Evolutionary conservation across 2,888 invertebrate species (phyloP), one percentile per base, ranked within the genome.

Genomic region (Tromatobia lineatoria): DNA sequence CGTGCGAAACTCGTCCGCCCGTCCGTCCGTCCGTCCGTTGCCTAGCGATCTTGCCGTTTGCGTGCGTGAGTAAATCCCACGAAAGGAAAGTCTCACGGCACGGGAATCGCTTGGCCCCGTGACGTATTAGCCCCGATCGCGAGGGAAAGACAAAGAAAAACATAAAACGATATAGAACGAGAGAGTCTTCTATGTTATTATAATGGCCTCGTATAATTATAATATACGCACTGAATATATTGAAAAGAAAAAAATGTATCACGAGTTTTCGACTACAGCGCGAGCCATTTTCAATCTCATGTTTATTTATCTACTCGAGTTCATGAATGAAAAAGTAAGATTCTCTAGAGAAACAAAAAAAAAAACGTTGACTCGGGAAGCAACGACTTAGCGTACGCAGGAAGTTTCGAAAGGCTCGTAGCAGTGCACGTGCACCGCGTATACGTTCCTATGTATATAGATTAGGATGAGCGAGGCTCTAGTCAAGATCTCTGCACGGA

Each of bases 31-130:
- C 47, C n/a, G 57, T 18, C 25, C 23, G 29, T 74, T 23, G 61
- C 61, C 54, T 45, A 38, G 75, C n/a, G 47, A 42, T 18, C 0
- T 47, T 42, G 34, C 20, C 20, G 69, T 61, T 47, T 45, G 50
- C 57, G 73, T 78, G 80, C 84, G 78, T 81, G 80, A 84, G 78
- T 84, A 84, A 80, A 81, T 86, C 85, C 82, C 85, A 87, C 84
- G 84, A 85, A 78, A 84, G 78, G 85, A 86, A 85, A 85, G 83
- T 87, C 84, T 84, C 87, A 87, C 86, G 83, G 78, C 77, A 75
- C 78, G 74, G 78, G 84, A 70, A 78, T 84, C 84, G 67, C 84
- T 78, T 81, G 81, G 84, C 84, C 70, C 84, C 84, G 78, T 84
- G 84, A 81, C 85, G 85, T 84, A 81, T 83, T 79, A 84, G 82